Evolutionary conservation across 2,888 invertebrate species (phyloP), one percentile per base, ranked within the genome.

Genomic region (Parasteatoda lunata): DNA sequence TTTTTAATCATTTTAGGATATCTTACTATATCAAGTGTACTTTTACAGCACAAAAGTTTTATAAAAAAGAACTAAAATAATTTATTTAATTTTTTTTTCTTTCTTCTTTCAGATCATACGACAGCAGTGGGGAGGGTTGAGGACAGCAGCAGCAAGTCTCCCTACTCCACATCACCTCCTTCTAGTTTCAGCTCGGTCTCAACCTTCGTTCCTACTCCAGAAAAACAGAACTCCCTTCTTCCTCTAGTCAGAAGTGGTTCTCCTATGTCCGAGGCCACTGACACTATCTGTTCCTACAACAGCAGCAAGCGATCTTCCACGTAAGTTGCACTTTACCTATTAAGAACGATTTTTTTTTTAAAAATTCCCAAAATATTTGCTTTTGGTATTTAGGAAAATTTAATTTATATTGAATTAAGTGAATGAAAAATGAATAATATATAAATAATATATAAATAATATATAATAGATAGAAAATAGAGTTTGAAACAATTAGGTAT

Each of bases 271-370:
- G 87, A 85, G 65, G 82, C 87, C 72, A 87, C 84, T 30, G 84
- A 88, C 78, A 82, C 87, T 70, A 77, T 84, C 54, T 77, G 86
- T 65, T 89, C 89, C 80, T 84, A 88, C 81, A 84, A 80, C 80
- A 81, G 88, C 84, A 89, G 84, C 77, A 89, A 89, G 82, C 79
- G 89, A 81, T 87, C 89, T 80, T 87, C 86, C 68, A 85, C 77
- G 87, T 89, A 54, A 89, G 89, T 59, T 3, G n/a, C 2, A n/a
- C 5, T 72, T 48, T 30, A 30, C 30, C 30, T 30, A 30, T 30
- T 30, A 30, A 30, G 30, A 30, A 30, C 30, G 30, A 30, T 30
- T 30, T 30, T 30, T 30, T 30, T 30, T 2, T 30, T 30, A 30
- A 30, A 30, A 30, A 30, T 30, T 30, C 2, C 1, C 30, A 30